These are phyloP conservation scores for Lethenteron reissneri DNA, from an alignment of 2,113 vertebrate genomes.

Conservation along the genomic window DNA sequence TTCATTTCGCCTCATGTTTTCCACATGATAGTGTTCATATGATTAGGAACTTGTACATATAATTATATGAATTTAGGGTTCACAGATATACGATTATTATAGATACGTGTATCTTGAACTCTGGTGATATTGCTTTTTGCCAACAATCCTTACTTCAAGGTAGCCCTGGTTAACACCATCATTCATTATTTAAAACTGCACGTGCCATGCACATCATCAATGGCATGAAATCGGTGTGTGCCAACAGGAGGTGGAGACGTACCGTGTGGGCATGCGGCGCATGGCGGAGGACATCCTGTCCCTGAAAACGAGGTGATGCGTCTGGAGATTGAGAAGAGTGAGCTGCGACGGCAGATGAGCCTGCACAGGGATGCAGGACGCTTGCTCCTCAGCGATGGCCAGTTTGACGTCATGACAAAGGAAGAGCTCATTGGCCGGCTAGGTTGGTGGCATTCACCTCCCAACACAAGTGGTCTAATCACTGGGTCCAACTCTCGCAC, in stretches of 20 bases:
- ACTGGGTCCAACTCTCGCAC: no score
- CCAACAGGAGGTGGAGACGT: conserved; percentile 28
- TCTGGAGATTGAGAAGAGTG: conserved; percentile 38
- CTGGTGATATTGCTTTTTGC: no score
- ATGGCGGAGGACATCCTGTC: conserved; percentile 54
- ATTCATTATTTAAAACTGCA: no score
- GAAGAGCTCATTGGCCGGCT: conserved; percentile 33
- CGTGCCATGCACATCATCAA: neutral
- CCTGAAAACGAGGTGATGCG: conserved; percentile 22
- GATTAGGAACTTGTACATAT: no score
- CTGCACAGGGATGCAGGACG: conserved; percentile 18
- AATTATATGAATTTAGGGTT: no score
- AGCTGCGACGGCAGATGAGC: conserved; percentile 19
- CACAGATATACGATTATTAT: no score
- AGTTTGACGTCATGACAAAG: conserved; percentile 30
- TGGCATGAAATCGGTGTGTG: neutral
- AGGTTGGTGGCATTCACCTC: conserved; percentile 12
- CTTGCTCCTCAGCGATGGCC: conserved; percentile 16
- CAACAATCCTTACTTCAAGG: no score
- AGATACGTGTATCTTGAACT: no score
- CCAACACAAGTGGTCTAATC: no score
- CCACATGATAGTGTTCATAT: no score
- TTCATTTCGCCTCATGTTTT: no score
- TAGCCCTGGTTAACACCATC: no score
- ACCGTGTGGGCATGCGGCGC: conserved; percentile 26